Conservation (phyloP, 92 coral and sea anemone species). For the Bergia sp. region DNA sequence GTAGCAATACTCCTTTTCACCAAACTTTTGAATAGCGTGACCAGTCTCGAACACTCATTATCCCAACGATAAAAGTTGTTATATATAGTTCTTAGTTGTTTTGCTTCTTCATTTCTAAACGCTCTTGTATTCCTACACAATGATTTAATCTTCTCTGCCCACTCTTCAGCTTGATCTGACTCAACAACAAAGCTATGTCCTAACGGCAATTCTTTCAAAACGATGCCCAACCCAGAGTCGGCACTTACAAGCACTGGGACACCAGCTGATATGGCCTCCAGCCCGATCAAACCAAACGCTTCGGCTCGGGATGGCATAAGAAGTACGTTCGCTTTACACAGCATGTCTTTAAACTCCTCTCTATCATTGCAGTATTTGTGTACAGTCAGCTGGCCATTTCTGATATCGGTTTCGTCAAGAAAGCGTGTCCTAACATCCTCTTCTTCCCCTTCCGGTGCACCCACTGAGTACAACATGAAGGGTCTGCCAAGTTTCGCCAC, state of each 20-base stretch:
- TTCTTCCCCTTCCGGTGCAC: neutral
- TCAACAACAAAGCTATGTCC: neutral
- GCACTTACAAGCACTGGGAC: slow-evolving; percentile 7
- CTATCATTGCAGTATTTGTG: neutral
- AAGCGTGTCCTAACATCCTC: neutral
- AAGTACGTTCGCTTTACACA: neutral
- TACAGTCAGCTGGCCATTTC: neutral
- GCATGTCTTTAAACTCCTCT: neutral
- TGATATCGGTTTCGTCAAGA: neutral
- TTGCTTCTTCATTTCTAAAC: neutral
- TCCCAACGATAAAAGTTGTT: no score
- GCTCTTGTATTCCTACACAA: neutral
- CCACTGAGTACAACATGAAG: neutral
- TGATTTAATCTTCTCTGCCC: neutral
- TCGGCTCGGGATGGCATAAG: slow-evolving; percentile 13
- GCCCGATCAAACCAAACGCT: slow-evolving; percentile 17
- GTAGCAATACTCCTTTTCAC: no score
- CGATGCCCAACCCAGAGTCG: neutral
- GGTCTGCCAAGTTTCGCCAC: neutral
- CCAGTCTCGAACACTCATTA: no score
- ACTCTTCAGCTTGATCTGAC: neutral
- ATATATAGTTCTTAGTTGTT: neutral
- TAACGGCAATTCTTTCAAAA: neutral
- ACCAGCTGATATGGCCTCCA: slow-evolving; percentile 23
- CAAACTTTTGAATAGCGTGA: no score